These are phyloP conservation scores for Cactoblastis cactorum DNA, from an alignment of 2,888 invertebrate species.

Conservation along the genomic window DNA sequence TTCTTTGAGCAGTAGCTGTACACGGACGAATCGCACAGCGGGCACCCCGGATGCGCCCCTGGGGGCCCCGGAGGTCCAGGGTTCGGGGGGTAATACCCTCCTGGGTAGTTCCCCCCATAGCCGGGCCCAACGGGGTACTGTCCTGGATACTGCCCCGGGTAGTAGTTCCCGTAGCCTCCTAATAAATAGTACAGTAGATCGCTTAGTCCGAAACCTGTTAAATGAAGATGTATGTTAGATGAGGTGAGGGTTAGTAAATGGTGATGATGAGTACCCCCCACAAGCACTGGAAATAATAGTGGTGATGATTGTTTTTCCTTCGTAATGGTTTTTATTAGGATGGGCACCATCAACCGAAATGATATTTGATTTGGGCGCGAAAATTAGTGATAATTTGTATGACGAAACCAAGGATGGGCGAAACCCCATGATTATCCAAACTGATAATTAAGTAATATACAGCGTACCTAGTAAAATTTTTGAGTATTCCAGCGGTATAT, in stretches of 20 bases:
- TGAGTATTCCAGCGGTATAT: too few species aligned
- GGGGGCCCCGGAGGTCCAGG: conserved; percentile 55
- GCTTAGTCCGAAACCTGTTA: conserved; percentile 71
- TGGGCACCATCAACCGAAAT: too few species aligned
- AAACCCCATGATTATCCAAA: too few species aligned
- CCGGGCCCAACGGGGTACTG: conserved; percentile 31
- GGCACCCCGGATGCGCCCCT: conserved; percentile 80
- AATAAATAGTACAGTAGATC: conserved; percentile 71
- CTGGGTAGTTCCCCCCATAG: conserved; percentile 34
- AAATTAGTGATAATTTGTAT: too few species aligned
- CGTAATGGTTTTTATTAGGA: too few species aligned
- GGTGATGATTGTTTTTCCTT: too few species aligned
- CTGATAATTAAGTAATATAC: not conserved
- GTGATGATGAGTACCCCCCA: not conserved
- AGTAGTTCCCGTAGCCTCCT: conserved; percentile 34
- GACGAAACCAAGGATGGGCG: too few species aligned
- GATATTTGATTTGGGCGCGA: too few species aligned
- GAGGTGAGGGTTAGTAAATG: conserved; percentile 32
- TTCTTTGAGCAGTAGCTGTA: conserved; percentile 88
- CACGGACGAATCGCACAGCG: conserved; percentile 87
- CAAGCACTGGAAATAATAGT: too few species aligned
- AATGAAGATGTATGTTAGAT: conserved; percentile 36
- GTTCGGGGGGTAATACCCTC: conserved; percentile 22
- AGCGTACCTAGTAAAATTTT: too few species aligned
- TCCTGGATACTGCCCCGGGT: conserved; percentile 32